phyloP scores from a whole-genome alignment of 2,888 invertebrate genomes.

The Drosophila mettleri region DNA sequence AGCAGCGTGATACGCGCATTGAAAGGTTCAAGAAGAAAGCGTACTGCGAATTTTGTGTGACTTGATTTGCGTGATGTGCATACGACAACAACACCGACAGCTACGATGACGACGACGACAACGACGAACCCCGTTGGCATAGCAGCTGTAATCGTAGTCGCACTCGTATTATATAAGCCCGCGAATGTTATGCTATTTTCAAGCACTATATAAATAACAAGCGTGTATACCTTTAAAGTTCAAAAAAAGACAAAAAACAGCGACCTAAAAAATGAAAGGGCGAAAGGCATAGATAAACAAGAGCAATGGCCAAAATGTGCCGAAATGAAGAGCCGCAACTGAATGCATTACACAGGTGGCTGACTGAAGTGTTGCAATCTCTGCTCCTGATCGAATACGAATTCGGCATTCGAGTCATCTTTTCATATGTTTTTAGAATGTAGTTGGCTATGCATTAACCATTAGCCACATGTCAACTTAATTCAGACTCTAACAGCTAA shows the following conservation, averaged over 20 bases:
- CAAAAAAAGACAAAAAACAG: constrained; percentile 1
- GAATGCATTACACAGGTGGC: constrained; percentile 9
- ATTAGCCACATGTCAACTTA: too few species aligned
- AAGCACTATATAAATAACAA: constrained; percentile 74
- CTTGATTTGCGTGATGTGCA: constrained; percentile 82
- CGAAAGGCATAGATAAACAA: constrained; percentile 60
- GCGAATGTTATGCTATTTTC: constrained; percentile 77
- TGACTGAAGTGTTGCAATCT: constrained; percentile 15
- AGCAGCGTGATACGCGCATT: constrained; percentile 57
- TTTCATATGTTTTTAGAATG: not conserved
- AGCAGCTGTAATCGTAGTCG: constrained; percentile 25
- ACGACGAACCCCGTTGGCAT: constrained; percentile 47
- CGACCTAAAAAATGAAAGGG: constrained; percentile 60
- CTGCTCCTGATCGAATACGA: not conserved
- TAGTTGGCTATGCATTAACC: not conserved
- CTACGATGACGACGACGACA: constrained; percentile 19
- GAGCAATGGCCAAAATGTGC: constrained; percentile 37
- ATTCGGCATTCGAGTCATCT: not conserved
- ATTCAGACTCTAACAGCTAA: too few species aligned
- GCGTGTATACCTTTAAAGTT: constrained; percentile 57
- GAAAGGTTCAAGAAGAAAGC: constrained; percentile 75
- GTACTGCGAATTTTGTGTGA: constrained; percentile 65
- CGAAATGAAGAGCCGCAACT: constrained; percentile 5
- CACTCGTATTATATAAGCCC: constrained; percentile 61
- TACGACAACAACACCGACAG: constrained; percentile 40